Conservation (phyloP, 2,888 invertebrate species). For the Fragum fragum region DNA sequence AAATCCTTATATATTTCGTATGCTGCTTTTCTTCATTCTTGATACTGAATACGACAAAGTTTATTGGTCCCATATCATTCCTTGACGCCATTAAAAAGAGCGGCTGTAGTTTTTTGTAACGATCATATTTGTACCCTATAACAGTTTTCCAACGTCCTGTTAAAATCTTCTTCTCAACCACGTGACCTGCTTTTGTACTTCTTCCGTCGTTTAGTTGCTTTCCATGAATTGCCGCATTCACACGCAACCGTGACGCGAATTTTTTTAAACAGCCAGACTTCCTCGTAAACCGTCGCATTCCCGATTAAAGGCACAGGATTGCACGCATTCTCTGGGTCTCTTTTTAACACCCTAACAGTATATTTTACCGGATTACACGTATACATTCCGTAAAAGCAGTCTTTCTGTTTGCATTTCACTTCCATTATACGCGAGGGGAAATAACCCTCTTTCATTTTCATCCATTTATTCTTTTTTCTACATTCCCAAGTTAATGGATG, state of each 20-base stretch:
- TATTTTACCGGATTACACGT: conserved; percentile 81
- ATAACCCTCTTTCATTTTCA: conserved; percentile 74
- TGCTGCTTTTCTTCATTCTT: too few relatives aligned
- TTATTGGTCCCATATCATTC: too few relatives aligned
- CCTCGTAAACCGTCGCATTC: conserved; percentile 77
- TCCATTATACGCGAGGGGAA: conserved; percentile 79
- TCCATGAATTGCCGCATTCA: conserved; percentile 72
- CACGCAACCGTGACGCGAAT: conserved; percentile 79
- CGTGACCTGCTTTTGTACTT: conserved; percentile 8
- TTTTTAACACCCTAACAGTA: conserved; percentile 78
- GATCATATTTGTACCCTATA: neutral
- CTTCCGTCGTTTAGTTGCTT: conserved; percentile 43
- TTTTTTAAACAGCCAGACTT: conserved; percentile 77
- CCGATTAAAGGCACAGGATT: conserved; percentile 80
- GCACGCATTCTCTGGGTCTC: conserved; percentile 79
- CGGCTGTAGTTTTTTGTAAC: too few relatives aligned
- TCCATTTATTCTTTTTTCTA: conserved; percentile 73
- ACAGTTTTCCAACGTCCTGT: neutral
- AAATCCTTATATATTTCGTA: too few relatives aligned
- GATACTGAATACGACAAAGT: too few relatives aligned
- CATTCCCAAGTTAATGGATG: conserved; percentile 79
- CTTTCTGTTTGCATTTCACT: conserved; percentile 76
- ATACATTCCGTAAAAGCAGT: conserved; percentile 82
- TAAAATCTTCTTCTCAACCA: neutral
- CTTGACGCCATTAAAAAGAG: too few relatives aligned